phyloP scores from a whole-genome alignment of 2,888 invertebrate species.

The Chaetogeoica ovagalla region DNA sequence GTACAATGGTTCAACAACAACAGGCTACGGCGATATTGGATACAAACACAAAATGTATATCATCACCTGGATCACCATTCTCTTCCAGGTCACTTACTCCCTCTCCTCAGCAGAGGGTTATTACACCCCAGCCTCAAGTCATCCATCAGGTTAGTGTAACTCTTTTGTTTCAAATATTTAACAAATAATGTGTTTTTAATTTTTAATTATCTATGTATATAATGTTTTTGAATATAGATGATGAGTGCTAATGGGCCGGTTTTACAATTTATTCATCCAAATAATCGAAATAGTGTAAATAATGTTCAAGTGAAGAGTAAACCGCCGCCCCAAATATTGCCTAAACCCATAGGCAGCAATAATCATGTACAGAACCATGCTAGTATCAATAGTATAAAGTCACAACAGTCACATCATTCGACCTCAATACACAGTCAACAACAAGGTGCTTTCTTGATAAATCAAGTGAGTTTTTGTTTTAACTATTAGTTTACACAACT shows the following conservation, averaged over 20 bases:
- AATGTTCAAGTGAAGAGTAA: conserved; percentile 59
- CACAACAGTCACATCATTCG: conserved; percentile 53
- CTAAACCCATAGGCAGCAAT: conserved; percentile 62
- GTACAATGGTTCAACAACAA: conserved; percentile 53
- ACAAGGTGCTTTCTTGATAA: conserved; percentile 56
- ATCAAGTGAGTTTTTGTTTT: conserved; percentile 55
- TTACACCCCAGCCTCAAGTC: conserved; percentile 56
- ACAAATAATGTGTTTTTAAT: background rate
- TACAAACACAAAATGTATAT: conserved; percentile 54
- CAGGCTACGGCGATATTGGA: conserved; percentile 51
- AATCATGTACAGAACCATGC: conserved; percentile 54
- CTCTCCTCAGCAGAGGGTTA: conserved; percentile 56
- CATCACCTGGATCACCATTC: conserved; percentile 56
- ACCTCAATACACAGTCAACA: conserved; percentile 52
- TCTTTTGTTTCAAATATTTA: conserved; percentile 5
- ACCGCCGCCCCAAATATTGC: conserved; percentile 67
- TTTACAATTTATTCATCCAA: conserved; percentile 55
- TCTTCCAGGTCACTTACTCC: conserved; percentile 57
- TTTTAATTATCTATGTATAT: background rate
- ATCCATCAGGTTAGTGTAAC: conserved; percentile 54
- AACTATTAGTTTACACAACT: background rate
- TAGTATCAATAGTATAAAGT: conserved; percentile 54
- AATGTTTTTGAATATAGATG: conserved; percentile 53
- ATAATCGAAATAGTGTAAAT: conserved; percentile 54
- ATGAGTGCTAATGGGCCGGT: conserved; percentile 56